A percentile compares a stretch with the other conserved stretches of the same genome.
phyloP scores from a whole-genome alignment of 2,888 invertebrate genomes.

The Ochropleura plecta region DNA sequence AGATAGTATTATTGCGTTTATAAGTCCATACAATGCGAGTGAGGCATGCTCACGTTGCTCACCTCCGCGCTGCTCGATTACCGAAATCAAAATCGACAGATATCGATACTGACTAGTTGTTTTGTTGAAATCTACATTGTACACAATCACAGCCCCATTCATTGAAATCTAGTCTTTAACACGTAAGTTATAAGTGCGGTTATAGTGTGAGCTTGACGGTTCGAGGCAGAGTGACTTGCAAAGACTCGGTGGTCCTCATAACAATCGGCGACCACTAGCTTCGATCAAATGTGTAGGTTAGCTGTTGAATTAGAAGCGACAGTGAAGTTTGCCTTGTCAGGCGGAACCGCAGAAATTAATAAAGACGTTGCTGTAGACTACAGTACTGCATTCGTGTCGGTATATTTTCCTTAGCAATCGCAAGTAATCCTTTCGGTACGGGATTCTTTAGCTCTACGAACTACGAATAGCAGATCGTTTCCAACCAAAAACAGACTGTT shows the following conservation, averaged over 20 bases:
- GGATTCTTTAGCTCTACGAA: not conserved
- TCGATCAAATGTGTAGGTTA: conserved; percentile 66
- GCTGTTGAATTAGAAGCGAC: conserved; percentile 47
- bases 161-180: conserved; percentile 60
- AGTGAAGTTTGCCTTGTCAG: not conserved
- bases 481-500: not conserved
- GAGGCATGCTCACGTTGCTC: conserved; percentile 53
- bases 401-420: not conserved
- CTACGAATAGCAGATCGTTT: not conserved
- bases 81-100: conserved; percentile 84
- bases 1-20: conserved; percentile 39
- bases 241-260: conserved; percentile 85
- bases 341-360: conserved; percentile 1
- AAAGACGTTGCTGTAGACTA: not conserved
- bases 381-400: not conserved
- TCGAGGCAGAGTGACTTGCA: conserved; percentile 82
- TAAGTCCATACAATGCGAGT: conserved; percentile 57
- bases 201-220: conserved; percentile 47
- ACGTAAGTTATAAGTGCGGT: conserved; percentile 33
- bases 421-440: not conserved
- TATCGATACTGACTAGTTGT: conserved; percentile 80
- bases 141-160: conserved; percentile 52
- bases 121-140: conserved; percentile 74
- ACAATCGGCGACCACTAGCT: conserved; percentile 80
- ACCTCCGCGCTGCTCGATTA: conserved; percentile 74